Percentiles rank a stretch among this genome's conserved stretches.
These are phyloP conservation scores for Drosophila ezoana DNA, from an alignment of 2,888 invertebrate species.

Conservation along the genomic window DNA sequence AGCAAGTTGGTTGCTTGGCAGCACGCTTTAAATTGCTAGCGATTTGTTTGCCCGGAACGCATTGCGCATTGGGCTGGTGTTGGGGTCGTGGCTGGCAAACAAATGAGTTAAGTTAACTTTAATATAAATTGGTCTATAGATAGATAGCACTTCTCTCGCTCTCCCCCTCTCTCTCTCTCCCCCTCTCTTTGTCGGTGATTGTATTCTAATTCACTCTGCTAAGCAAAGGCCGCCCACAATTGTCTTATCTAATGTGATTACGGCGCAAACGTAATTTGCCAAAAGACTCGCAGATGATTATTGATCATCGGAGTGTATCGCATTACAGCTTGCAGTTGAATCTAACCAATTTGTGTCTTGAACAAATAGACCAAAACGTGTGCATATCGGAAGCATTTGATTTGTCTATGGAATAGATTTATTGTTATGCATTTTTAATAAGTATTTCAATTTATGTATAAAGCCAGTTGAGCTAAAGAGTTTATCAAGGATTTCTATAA, in stretches of 20 bases:
- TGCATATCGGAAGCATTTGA: background rate
- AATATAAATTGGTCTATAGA: constrained; percentile 36
- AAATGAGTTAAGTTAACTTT: constrained; percentile 59
- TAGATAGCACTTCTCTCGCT: background rate
- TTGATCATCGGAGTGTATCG: constrained; percentile 39
- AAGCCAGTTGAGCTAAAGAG: too few relatives aligned
- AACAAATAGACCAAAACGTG: background rate
- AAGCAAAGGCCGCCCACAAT: constrained; percentile 11
- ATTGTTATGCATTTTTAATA: background rate
- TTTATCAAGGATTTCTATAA: too few relatives aligned
- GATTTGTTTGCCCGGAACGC: constrained; percentile 56
- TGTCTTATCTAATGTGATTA: constrained; percentile 47
- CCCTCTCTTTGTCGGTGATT: too few relatives aligned
- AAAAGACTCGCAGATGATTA: constrained; percentile 25
- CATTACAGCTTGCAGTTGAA: constrained; percentile 3
- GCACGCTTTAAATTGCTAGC: constrained; percentile 56
- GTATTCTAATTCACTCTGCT: constrained; percentile 16
- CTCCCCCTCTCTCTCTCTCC: too few relatives aligned
- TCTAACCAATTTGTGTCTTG: constrained; percentile 27
- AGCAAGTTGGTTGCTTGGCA: constrained; percentile 63
- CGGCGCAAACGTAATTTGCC: constrained; percentile 18
- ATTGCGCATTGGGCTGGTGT: constrained; percentile 21
- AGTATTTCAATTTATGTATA: too few relatives aligned
- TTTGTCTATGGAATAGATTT: background rate
- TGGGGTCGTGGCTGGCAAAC: constrained; percentile 29